Evolutionary conservation across 2,113 vertebrate genomes (phyloP), one percentile per base, ranked within the genome.

Genomic region (Bettongia penicillata): DNA sequence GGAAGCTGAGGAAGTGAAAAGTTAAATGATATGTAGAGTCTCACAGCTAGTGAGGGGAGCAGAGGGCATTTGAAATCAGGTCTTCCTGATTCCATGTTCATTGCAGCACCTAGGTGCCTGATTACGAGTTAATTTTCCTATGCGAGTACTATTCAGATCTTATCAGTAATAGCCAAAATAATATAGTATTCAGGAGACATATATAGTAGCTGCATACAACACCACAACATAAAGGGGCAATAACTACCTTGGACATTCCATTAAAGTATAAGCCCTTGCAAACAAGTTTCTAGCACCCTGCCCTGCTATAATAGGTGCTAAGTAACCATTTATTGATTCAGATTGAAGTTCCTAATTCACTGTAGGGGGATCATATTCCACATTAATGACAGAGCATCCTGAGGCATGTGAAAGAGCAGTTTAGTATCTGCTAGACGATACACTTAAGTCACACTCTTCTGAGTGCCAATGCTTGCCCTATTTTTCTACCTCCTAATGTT

Each of bases 41-140:
- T 22, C 68, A 84, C 37, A 43, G n/a, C 68, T 84, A 84, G 5
- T 84, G 43, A 22, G n/a, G 7, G 6, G 19, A 43, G n/a, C 16
- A 84, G n/a, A 19, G 19, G 68, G 19, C 37, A 84, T 84, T 43
- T 43, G 68, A 23, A n/a, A 19, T 43, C 68, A 84, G 16, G 19
- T 84, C 68, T 84, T 84, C 1, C 68, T 84, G 19, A 84, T 1
- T 23, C 68, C 68, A 84, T 84, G 19, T 84, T 19, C 2, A 84
- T 2, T 84, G 37, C 68, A n/a, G n/a, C 37, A 84, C 19, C 16
- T 43, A n/a, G 93, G 50, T 48, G 25, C 92, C n/a, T 91, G 31
- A 91, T 84, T 90, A 57, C 89, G 52, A 31, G 23, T 93, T 90
- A 24, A 89, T 92, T 53, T 96, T 95, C 37, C 51, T 91, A 0